These are phyloP conservation scores for Neocloeon triangulifer DNA, from an alignment of 1,140 invertebrate species.

Conservation along the genomic window DNA sequence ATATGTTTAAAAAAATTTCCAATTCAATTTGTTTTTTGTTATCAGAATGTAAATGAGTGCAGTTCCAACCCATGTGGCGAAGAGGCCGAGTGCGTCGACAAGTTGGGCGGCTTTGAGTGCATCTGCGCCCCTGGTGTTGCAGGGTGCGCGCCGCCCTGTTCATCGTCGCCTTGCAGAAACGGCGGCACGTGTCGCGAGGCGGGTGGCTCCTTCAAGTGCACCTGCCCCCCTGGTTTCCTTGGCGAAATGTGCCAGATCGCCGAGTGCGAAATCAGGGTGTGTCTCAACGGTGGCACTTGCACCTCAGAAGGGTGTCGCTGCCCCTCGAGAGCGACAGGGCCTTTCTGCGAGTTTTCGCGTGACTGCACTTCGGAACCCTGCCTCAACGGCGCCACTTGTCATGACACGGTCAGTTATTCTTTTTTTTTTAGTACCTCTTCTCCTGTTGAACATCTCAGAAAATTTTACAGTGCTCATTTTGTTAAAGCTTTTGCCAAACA, in stretches of 20 bases:
- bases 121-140: conserved; percentile 28
- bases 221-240: conserved; percentile 23
- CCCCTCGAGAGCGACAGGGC: no score
- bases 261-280: conserved; percentile 39
- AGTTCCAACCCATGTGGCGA: conserved; percentile 40
- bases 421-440: conserved; percentile 56
- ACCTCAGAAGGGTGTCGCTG: conserved; percentile 27
- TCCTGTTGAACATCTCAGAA: no score
- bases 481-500: no score
- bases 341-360: no score
- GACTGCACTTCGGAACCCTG: conserved; percentile 76
- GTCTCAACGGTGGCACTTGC: conserved; percentile 47
- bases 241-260: conserved; percentile 25
- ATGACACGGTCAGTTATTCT: conserved; percentile 66
- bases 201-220: conserved; percentile 23
- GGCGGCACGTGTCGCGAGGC: conserved; percentile 20
- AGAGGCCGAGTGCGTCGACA: conserved; percentile 37
- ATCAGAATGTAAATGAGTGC: conserved; percentile 31
- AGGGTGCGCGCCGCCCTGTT: conserved; percentile 29
- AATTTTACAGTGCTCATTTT: no score
- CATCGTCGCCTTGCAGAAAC: conserved; percentile 29
- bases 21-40: conserved; percentile 13
- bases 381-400: conserved; percentile 65
- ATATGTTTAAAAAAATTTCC: conserved; percentile 1
- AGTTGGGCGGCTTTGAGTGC: conserved; percentile 24